phyloP scores from a whole-genome alignment of 2,797 vertebrate genomes.

The Spheniscus humboldti region DNA sequence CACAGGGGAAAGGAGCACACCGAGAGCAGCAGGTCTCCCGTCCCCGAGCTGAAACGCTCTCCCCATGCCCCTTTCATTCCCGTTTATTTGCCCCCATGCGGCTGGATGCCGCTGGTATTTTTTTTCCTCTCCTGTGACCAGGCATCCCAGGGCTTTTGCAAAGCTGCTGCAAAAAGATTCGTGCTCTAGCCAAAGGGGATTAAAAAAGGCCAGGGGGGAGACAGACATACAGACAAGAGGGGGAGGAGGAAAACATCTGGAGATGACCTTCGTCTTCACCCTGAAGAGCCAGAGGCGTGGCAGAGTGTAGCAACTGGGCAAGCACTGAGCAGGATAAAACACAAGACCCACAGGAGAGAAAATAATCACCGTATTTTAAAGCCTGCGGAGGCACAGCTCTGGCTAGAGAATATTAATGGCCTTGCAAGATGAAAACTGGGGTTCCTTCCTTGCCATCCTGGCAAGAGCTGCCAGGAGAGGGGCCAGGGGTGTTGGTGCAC shows the following conservation, averaged over 20 bases:
- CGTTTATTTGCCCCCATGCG: background rate
- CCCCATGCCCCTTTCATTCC: background rate
- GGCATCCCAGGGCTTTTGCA: background rate
- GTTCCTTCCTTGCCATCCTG: background rate
- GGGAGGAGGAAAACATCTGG: background rate
- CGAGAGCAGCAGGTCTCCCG: background rate
- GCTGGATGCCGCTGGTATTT: background rate
- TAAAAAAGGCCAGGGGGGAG: background rate
- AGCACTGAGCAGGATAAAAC: background rate
- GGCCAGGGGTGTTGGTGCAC: background rate
- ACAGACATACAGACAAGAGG: background rate
- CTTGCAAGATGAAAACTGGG: background rate
- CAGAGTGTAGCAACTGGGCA: background rate
- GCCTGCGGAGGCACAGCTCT: background rate
- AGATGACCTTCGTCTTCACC: rapidly evolving
- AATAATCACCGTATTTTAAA: background rate
- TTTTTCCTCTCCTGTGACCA: background rate
- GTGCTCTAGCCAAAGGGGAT: background rate
- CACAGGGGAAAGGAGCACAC: background rate
- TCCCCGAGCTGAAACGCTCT: rapidly evolving
- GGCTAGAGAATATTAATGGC: background rate
- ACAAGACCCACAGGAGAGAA: background rate
- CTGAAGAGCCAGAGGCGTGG: background rate
- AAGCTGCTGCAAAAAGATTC: background rate
- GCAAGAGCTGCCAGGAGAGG: background rate